Evolutionary conservation across 2,888 invertebrate genomes (phyloP), one percentile per base, ranked within the genome.

Genomic region (Callyntrura sp.): DNA sequence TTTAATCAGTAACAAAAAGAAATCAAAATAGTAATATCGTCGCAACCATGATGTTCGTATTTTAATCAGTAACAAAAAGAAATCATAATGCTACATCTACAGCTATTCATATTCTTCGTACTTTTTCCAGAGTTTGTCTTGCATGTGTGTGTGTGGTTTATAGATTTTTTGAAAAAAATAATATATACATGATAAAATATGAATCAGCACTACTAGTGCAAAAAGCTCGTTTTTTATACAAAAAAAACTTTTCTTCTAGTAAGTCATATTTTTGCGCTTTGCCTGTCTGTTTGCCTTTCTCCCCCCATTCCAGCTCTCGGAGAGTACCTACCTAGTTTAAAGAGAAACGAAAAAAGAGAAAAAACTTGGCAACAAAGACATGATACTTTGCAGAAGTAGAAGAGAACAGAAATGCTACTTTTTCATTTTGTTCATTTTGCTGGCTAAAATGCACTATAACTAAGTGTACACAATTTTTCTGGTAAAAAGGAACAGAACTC

Each of bases 331-430:
- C 4, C 23, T 17, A 68, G 35, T 35, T 28, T 68, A 68, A 68
- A 68, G 14, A 68, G 9, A 17, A n/a, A n/a, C n/a, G n/a, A n/a
- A n/a, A n/a, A n/a, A n/a, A n/a, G 45, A n/a, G 43, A 25, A 68
- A 70, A 70, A 84, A 70, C 70, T 85, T 57, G 86, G 65, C 79
- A 86, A 86, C 51, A 86, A 86, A 86, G 78, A 35, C 86, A 28
- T 48, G 23, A 20, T 79, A 86, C 86, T 86, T 86, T 73, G 45
- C 28, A 79, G 23, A 65, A 62, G n/a, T n/a, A n/a, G n/a, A n/a
- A n/a, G n/a, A n/a, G n/a, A n/a, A n/a, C n/a, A n/a, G n/a, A 86
- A 86, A 65, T 43, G n/a, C n/a, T n/a, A n/a, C n/a, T n/a, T n/a
- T n/a, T n/a, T n/a, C n/a, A n/a, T n/a, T n/a, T n/a, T n/a, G n/a